Evolutionary conservation across 2,797 vertebrate species (phyloP), one percentile per base, ranked within the genome.

Genomic region (Sphenopsis melanotis): DNA sequence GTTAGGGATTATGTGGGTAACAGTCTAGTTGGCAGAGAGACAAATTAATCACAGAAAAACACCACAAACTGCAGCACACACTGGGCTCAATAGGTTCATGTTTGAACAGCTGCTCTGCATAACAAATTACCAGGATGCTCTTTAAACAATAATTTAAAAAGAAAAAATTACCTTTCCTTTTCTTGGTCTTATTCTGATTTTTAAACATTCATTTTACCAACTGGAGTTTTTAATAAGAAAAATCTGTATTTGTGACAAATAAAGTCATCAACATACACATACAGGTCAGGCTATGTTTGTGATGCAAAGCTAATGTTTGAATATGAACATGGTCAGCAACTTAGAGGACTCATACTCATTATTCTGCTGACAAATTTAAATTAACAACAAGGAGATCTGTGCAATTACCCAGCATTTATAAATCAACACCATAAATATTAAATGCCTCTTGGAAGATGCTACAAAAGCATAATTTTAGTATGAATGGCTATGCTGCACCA

Each of bases 71-170:
- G 87, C 46, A 81, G 68, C 53, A 80, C 70, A 83, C 30, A 29
- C 20, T 88, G 64, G 66, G 52, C 69, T 81, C 59, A 44, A 56
- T 14, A 83, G 61, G 32, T 90, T 83, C 64, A 55, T 83, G 42
- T 94, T 93, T 92, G 72, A 94, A 93, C 87, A 96, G 94, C 79
- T 93, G 90, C 42, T 83, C 50, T 91, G 61, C 23, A 55, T 69
- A 89, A 70, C 26, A 34, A 89, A 94, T 83, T 72, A 81, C 12
- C 34, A 81, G 20, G 36, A 61, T 77, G 12, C 8, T 75, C 24
- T 85, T 80, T 29, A 83, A 93, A 88, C 60, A 26, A 26, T 57
- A 11, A 17, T 2, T 8, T 37, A 19, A 59, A 30, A 18, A 21
- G 10, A 17, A 36, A 57, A 41, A 36, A 88, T 7, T 18, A 37